phyloP scores from a whole-genome alignment of 2,888 invertebrate species.

The Acleris cristana region DNA sequence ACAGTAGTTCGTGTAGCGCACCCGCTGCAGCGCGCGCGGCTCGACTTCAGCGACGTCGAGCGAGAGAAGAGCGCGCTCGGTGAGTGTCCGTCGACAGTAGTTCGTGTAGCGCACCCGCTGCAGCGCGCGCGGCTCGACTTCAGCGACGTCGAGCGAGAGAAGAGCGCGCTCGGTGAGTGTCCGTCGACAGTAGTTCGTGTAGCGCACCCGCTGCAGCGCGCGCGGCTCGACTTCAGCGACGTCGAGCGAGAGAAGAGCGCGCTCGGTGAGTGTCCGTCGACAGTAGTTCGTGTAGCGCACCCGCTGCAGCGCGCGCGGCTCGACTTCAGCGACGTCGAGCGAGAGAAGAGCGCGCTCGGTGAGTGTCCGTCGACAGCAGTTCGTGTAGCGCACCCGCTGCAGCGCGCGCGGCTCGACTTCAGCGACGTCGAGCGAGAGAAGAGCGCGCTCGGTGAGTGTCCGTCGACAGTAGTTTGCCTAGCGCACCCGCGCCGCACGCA shows the following conservation, averaged over 20 bases:
- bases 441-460: slow-evolving; percentile 76
- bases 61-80: slow-evolving; percentile 86
- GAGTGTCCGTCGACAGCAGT: slow-evolving; percentile 42
- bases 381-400: slow-evolving; percentile 56
- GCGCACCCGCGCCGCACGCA: slow-evolving; percentile 45
- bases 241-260: slow-evolving; percentile 87
- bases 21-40: slow-evolving; percentile 67
- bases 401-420: slow-evolving; percentile 85
- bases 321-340: slow-evolving; percentile 89
- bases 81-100: slow-evolving; percentile 48
- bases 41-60: slow-evolving; percentile 90
- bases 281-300: slow-evolving; percentile 14
- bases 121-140: slow-evolving; percentile 85
- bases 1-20: slow-evolving; percentile 14
- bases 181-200: background rate
- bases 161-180: slow-evolving; percentile 80
- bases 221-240: slow-evolving; percentile 87
- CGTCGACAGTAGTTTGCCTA: background rate
- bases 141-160: slow-evolving; percentile 88
- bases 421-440: slow-evolving; percentile 89
- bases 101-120: slow-evolving; percentile 58
- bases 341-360: slow-evolving; percentile 86
- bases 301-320: slow-evolving; percentile 75
- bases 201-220: slow-evolving; percentile 63
- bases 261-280: slow-evolving; percentile 68